A percentile compares a stretch with the other conserved stretches of the same genome.
Conservation (phyloP, 2,113 vertebrate genomes). For the Solea solea region DNA sequence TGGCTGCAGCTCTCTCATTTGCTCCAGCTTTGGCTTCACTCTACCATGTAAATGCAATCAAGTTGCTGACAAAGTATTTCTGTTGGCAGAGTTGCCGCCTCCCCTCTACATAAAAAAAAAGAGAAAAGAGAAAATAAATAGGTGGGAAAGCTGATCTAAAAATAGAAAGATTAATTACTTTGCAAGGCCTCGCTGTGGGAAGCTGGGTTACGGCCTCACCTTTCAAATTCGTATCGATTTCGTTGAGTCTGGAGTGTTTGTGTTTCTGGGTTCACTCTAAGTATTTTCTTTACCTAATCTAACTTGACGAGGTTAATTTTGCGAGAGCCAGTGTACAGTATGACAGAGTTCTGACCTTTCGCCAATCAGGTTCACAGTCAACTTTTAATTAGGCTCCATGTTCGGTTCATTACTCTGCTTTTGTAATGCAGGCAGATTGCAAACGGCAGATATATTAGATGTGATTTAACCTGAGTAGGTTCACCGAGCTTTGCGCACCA, state of each 20-base stretch:
- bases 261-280: constrained; percentile 30
- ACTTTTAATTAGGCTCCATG: constrained; percentile 66
- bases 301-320: constrained; percentile 73
- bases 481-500: constrained; percentile 59
- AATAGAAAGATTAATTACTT: constrained; percentile 67
- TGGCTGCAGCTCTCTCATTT: constrained; percentile 64
- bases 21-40: constrained; percentile 68
- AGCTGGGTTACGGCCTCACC: constrained; percentile 39
- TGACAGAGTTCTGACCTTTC: constrained; percentile 67
- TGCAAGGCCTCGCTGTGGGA: constrained; percentile 17
- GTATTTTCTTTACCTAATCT: constrained; percentile 57
- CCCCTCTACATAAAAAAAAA: constrained; percentile 53
- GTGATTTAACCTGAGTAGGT: constrained; percentile 74
- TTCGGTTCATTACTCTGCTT: constrained; percentile 66
- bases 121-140: constrained; percentile 50
- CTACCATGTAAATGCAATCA: constrained; percentile 77
- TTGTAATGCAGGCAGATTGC: constrained; percentile 52
- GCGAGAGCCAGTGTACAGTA: constrained; percentile 49
- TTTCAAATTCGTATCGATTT: constrained; percentile 43
- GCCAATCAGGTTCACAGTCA: constrained; percentile 51
- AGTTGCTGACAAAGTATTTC: constrained; percentile 76
- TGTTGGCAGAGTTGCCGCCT: constrained; percentile 63
- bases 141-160: constrained; percentile 60
- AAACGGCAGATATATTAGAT: constrained; percentile 63
- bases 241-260: constrained; percentile 17